Base-by-base conservation (phyloP, 2,888 invertebrate species). In the Myopa tessellatipennis region DNA sequence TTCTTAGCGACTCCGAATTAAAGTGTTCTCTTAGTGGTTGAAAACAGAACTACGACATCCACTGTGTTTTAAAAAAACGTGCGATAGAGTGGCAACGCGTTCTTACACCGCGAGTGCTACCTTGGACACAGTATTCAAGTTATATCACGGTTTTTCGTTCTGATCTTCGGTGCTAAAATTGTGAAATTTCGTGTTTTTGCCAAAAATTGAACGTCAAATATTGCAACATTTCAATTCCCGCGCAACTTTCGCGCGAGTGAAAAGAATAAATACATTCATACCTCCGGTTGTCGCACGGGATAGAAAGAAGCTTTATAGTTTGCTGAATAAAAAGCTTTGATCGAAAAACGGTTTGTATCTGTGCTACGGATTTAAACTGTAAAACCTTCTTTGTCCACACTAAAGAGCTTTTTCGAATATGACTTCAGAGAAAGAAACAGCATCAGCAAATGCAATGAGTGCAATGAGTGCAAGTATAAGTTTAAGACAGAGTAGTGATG, bases 231-330 rank as follows among this genome's bases (percentile, higher is more conserved):
- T 58, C 5, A 16, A n/a, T 8, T 16, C 58, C 58, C 58, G 58
- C 58, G 58, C 58, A 58, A 58, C 16, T 58, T 58, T 58, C 14
- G 58, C n/a, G 58, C 58, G 58, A 58, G 58, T 58, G 58, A 58
- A 58, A 58, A n/a, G 58, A 58, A 58, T 58, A 58, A n/a, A 10
- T 58, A 58, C 16, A 8, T 6, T n/a, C 58, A 58, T 58, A 58
- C 58, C 58, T 58, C 14, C 58, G 58, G 12, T 58, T 58, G 58
- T 58, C 58, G 58, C 58, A 16, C 58, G 58, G 58, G 58, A 58
- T 58, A 58, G 12, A n/a, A 58, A n/a, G n/a, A 10, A n/a, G 8
- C 12, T 16, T 1, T 58, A n/a, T 6, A 8, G 14, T 58, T n/a
- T 16, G 14, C 12, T 58, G n/a, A 12, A 58, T n/a, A 5, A 58